These are phyloP conservation scores for Harpagifer antarcticus DNA, from an alignment of 2,797 vertebrate species.

Conservation along the genomic window DNA sequence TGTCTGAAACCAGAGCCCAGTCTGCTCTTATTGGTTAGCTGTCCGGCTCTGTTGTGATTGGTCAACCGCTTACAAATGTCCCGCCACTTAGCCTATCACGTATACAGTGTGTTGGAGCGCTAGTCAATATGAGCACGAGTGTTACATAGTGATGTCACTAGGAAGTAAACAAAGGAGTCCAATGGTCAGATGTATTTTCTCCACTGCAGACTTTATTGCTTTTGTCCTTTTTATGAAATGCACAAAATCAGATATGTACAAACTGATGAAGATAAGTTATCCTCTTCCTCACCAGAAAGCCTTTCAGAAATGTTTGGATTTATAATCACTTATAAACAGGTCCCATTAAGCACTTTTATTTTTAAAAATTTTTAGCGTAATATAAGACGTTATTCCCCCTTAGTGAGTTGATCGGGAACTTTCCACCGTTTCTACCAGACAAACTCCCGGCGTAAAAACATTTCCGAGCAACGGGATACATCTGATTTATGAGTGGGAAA, in stretches of 20 bases:
- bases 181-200: conserved; percentile 20
- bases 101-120: too few relatives aligned
- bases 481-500: conserved; percentile 14
- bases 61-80: too few relatives aligned
- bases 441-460: background rate
- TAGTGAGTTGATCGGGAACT: background rate
- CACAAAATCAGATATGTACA: conserved; percentile 62
- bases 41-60: too few relatives aligned
- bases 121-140: too few relatives aligned
- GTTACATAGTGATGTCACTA: too few relatives aligned
- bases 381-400: background rate
- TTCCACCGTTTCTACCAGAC: background rate
- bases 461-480: conserved; percentile 33
- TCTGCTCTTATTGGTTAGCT: too few relatives aligned
- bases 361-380: background rate
- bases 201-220: conserved; percentile 76
- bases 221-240: conserved; percentile 60
- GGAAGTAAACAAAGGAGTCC: too few relatives aligned
- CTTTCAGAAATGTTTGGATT: conserved; percentile 36
- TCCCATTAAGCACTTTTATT: conserved; percentile 8
- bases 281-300: background rate
- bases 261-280: conserved; percentile 15
- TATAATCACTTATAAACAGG: background rate
- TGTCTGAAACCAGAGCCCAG: too few relatives aligned
- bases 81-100: too few relatives aligned